phyloP scores from a whole-genome alignment of 2,888 invertebrate species.

The Latrodectus hesperus region DNA sequence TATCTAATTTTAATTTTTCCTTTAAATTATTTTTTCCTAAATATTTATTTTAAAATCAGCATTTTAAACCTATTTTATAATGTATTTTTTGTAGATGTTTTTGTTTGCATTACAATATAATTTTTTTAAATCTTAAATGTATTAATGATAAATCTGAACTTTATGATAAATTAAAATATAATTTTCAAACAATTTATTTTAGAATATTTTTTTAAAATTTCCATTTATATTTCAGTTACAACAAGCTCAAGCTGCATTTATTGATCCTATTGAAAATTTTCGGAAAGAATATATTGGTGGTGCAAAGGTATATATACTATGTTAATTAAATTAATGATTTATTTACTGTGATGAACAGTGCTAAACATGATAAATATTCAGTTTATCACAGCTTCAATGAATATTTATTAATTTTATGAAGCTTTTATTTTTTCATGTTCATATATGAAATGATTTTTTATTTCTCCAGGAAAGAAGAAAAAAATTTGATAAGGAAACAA shows the following conservation, averaged over 20 bases:
- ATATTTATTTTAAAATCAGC: too few species aligned
- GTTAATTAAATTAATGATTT: background rate
- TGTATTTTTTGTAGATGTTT: too few species aligned
- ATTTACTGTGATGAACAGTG: background rate
- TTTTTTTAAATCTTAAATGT: too few species aligned
- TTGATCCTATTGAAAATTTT: slow-evolving; percentile 93
- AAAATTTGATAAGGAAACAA: slow-evolving; percentile 98
- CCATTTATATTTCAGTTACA: slow-evolving; percentile 81
- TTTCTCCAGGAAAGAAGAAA: slow-evolving; percentile 91
- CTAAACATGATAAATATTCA: background rate
- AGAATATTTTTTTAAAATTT: too few species aligned
- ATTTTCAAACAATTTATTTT: too few species aligned
- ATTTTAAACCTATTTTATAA: too few species aligned
- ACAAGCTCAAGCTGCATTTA: slow-evolving; percentile 92
- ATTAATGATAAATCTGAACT: too few species aligned
- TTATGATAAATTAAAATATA: too few species aligned
- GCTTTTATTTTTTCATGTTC: background rate
- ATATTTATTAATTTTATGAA: background rate
- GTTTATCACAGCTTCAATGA: background rate
- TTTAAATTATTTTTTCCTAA: too few species aligned
- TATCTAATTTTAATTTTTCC: too few species aligned
- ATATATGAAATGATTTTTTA: slow-evolving; percentile 33
- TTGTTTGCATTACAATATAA: too few species aligned
- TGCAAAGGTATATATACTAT: slow-evolving; percentile 84
- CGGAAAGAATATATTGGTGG: slow-evolving; percentile 95